Base-by-base conservation (phyloP, 2,113 vertebrate species). In the Lasiurus borealis region DNA sequence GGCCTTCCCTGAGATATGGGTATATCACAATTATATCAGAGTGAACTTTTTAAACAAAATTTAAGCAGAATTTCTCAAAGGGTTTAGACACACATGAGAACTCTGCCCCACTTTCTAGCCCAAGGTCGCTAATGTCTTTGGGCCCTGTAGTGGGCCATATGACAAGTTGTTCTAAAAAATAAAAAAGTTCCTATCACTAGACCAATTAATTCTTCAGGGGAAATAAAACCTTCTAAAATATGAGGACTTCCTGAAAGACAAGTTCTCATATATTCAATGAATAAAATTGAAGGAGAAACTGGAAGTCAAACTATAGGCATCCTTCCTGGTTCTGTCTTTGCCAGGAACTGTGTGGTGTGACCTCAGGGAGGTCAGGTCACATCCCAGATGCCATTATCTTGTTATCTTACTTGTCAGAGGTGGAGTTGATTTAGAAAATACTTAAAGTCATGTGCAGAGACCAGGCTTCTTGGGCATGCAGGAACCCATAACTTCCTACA, bases 141-240 rank as follows among this genome's bases (percentile, higher is more conserved):
- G 34, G 18, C 48, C 4, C 10, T 15, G 2, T 2, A 64, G 69
- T 80, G 50, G 77, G 27, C 69, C 29, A 57, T 25, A n/a, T 10
- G 8, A 0, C 27, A n/a, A 93, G 36, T 16, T 77, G 36, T 71
- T 82, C 31, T 36, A 21, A 2, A 72, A 59, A 62, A 1, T n/a
- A n/a, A 69, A 59, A 62, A 6, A 11, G 90, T 34, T 90, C 31
- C 73, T 83, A 40, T 50, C 29, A 57, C n/a, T 25, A 54, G 66
- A 48, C 25, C 1, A 52, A 64, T 66, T 6, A 64, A 1, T 21
- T 94, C 46, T 69, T 85, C 36, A 69, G 73, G 66, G 48, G 23
- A 96, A 96, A 88, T 14, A 15, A 73, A 91, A 92, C 59, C 77
- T 81, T 76, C 31, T n/a, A 62, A 90, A 90, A 27, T 5, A 75